Conservation (phyloP, 1,140 invertebrate species). For the Hyposmocoma kahamanoa region DNA sequence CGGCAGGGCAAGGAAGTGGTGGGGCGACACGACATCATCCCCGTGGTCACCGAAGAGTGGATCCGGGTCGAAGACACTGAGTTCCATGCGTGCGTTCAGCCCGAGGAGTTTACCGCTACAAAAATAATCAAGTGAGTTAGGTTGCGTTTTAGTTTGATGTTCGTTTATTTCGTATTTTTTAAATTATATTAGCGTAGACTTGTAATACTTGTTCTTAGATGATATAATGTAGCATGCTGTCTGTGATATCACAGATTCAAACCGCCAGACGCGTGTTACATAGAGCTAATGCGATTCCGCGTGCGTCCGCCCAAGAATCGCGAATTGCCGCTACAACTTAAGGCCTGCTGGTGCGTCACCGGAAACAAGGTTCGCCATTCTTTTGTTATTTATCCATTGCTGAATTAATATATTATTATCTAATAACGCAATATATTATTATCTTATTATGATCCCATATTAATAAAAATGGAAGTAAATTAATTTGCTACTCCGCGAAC, state of each 20-base stretch:
- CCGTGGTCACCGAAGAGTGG: slow-evolving; percentile 99
- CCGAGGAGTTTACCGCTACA: slow-evolving; percentile 92
- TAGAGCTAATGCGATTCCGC: slow-evolving; percentile 97
- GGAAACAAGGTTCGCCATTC: slow-evolving; percentile 92
- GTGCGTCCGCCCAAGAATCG: slow-evolving; percentile 96
- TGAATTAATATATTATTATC: too few relatives aligned
- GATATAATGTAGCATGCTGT: too few relatives aligned
- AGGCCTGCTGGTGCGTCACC: slow-evolving; percentile 88
- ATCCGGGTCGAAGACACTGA: slow-evolving; percentile 95
- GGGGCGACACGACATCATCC: slow-evolving; percentile 98
- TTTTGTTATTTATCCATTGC: too few relatives aligned
- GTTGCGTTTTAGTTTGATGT: too few relatives aligned
- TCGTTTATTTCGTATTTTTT: too few relatives aligned
- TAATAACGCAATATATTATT: too few relatives aligned
- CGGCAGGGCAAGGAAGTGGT: slow-evolving; percentile 99
- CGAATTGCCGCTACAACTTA: slow-evolving; percentile 96
- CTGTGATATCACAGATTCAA: too few relatives aligned
- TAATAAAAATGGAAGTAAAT: too few relatives aligned
- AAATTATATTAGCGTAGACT: too few relatives aligned
- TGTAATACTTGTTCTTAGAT: too few relatives aligned
- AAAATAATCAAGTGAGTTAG: slow-evolving; percentile 94
- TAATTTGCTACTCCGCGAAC: too few relatives aligned
- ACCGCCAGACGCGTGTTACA: slow-evolving; percentile 98
- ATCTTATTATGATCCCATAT: too few relatives aligned
- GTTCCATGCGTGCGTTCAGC: slow-evolving; percentile 95